Evolutionary conservation across 2,888 invertebrate species (phyloP).

Genomic region (Panopea generosa): DNA sequence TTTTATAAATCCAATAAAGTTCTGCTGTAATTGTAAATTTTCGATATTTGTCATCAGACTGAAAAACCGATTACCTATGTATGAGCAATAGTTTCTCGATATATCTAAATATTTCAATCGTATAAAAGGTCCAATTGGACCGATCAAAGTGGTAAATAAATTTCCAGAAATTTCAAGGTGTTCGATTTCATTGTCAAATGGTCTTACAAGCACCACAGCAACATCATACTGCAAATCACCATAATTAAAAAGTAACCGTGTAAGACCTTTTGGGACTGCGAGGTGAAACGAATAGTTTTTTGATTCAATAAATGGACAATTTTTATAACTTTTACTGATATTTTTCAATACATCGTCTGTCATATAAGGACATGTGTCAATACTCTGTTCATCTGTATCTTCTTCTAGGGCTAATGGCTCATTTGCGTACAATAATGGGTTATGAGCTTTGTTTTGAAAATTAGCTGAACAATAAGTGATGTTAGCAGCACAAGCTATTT

Average conservation of each 20-base stretch:
- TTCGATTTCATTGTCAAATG: constrained; percentile 11
- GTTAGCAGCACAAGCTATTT: constrained; percentile 22
- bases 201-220: not conserved
- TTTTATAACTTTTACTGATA: not conserved
- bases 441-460: constrained; percentile 12
- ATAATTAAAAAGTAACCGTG: constrained; percentile 6
- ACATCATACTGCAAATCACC: constrained; percentile 22
- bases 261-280: not conserved
- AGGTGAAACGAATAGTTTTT: not conserved
- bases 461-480: constrained; percentile 1
- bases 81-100: constrained; percentile 30
- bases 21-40: constrained; percentile 25
- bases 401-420: constrained; percentile 15
- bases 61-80: constrained; percentile 16
- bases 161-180: constrained; percentile 34
- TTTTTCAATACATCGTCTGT: constrained; percentile 6
- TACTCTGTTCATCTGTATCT: not conserved
- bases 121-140: constrained; percentile 22
- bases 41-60: not conserved
- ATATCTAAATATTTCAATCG: constrained; percentile 25
- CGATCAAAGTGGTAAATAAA: constrained; percentile 10
- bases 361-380: constrained; percentile 29
- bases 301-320: constrained; percentile 14
- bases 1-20: constrained; percentile 29
- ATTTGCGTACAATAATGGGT: not conserved